These are phyloP conservation scores for Cyprinella venusta DNA, from an alignment of 2,797 vertebrate genomes.

Conservation along the genomic window DNA sequence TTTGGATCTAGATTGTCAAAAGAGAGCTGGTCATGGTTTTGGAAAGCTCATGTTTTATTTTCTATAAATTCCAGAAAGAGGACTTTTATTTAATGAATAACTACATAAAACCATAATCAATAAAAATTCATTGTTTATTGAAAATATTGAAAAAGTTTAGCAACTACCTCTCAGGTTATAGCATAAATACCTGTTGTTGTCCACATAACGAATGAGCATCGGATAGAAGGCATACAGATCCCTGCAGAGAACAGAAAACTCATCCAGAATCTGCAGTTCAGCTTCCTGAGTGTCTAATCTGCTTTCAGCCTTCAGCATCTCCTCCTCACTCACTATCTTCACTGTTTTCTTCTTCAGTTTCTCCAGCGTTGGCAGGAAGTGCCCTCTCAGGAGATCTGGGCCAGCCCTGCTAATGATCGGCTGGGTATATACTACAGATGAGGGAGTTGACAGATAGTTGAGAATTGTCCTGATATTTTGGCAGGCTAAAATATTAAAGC, in stretches of 20 bases:
- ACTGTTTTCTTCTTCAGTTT: conserved; percentile 96
- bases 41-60: not conserved
- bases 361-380: conserved; percentile 94
- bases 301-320: conserved; percentile 89
- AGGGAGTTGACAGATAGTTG: conserved; percentile 9
- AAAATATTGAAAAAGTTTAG: not conserved
- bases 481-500: not conserved
- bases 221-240: conserved; percentile 98
- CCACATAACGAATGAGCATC: conserved; percentile 96
- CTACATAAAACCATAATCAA: not conserved
- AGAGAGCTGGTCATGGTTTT: not conserved
- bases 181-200: conserved; percentile 91
- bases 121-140: not conserved
- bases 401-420: conserved; percentile 97
- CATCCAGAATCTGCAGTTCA: conserved; percentile 94
- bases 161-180: not conserved
- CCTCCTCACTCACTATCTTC: conserved; percentile 94
- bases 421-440: conserved; percentile 89
- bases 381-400: conserved; percentile 88
- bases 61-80: not conserved
- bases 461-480: not conserved
- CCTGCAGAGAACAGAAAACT: conserved; percentile 95
- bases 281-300: conserved; percentile 94
- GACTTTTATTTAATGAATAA: not conserved
- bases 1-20: conserved; percentile 79